Evolutionary conservation across 1,140 invertebrate genomes (phyloP).

Genomic region (Lepidurus apus): DNA sequence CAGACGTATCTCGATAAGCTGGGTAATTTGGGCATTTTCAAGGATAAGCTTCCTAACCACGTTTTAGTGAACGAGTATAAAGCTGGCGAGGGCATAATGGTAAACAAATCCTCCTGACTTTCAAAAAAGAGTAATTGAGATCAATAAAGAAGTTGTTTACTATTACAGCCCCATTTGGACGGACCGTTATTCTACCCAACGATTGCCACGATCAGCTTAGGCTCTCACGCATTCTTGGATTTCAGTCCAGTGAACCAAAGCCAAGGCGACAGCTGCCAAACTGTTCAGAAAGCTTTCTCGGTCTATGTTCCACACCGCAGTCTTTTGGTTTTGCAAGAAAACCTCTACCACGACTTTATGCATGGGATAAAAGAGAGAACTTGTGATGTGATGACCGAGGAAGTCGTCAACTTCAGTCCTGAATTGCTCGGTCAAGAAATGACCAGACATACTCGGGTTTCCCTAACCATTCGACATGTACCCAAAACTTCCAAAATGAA

Average conservation of each 20-base stretch:
- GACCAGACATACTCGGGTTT: constrained; percentile 67
- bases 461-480: constrained; percentile 89
- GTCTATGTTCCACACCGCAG: constrained; percentile 69
- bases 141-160: neutral
- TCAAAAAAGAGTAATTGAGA: neutral
- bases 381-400: constrained; percentile 62
- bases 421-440: constrained; percentile 53
- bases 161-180: constrained; percentile 27
- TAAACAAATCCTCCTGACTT: constrained; percentile 41
- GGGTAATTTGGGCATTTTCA: constrained; percentile 64
- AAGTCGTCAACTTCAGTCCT: constrained; percentile 61
- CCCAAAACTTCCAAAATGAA: constrained; percentile 79
- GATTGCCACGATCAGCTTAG: constrained; percentile 22
- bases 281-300: constrained; percentile 24
- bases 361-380: constrained; percentile 78
- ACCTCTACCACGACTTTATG: constrained; percentile 76
- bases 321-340: constrained; percentile 74
- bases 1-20: constrained; percentile 68
- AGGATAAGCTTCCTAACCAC: constrained; percentile 75
- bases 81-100: constrained; percentile 86
- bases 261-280: constrained; percentile 19
- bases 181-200: constrained; percentile 25
- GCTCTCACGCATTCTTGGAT: constrained; percentile 24
- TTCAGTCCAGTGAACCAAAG: neutral
- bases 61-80: constrained; percentile 94